These are phyloP conservation scores for Stictocephala bisonia DNA, from an alignment of 2,888 invertebrate genomes.

Conservation along the genomic window DNA sequence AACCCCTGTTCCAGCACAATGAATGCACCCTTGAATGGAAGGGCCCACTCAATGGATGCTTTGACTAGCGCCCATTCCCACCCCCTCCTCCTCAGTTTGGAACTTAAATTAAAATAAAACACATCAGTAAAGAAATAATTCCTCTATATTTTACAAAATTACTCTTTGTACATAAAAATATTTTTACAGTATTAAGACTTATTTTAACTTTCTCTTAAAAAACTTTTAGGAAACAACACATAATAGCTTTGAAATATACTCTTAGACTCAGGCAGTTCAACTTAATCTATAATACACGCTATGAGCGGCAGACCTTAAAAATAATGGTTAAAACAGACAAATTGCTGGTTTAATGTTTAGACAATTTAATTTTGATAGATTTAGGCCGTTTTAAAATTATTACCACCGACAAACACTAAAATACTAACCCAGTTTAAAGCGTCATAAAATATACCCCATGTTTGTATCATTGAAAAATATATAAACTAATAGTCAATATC, in stretches of 20 bases:
- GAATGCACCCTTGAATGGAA: slow-evolving; percentile 18
- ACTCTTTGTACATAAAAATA: slow-evolving; percentile 35
- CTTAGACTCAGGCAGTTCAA: slow-evolving; percentile 25
- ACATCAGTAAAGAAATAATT: slow-evolving; percentile 36
- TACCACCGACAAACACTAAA: no score
- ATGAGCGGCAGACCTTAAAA: slow-evolving; percentile 18
- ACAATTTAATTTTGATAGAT: no score
- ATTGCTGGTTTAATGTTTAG: neutral
- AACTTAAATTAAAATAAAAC: slow-evolving; percentile 22
- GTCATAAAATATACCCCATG: no score
- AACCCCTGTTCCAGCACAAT: slow-evolving; percentile 22
- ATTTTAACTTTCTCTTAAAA: slow-evolving; percentile 30
- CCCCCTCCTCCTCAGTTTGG: slow-evolving; percentile 11
- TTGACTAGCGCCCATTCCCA: slow-evolving; percentile 3
- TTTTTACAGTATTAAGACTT: slow-evolving; percentile 38
- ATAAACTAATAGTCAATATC: no score
- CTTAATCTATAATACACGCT: slow-evolving; percentile 39
- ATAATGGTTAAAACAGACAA: slow-evolving; percentile 26
- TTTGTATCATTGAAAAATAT: no score
- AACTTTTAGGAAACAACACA: slow-evolving; percentile 40
- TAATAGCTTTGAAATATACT: slow-evolving; percentile 35
- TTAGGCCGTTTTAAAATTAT: no score
- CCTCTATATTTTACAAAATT: slow-evolving; percentile 41
- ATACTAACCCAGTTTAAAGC: no score
- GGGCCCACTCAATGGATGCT: no score